Evolutionary conservation across 53 echinoderm and acorn worm genomes (phyloP), one percentile per base, ranked within the genome.

Genomic region (Antedon mediterranea): DNA sequence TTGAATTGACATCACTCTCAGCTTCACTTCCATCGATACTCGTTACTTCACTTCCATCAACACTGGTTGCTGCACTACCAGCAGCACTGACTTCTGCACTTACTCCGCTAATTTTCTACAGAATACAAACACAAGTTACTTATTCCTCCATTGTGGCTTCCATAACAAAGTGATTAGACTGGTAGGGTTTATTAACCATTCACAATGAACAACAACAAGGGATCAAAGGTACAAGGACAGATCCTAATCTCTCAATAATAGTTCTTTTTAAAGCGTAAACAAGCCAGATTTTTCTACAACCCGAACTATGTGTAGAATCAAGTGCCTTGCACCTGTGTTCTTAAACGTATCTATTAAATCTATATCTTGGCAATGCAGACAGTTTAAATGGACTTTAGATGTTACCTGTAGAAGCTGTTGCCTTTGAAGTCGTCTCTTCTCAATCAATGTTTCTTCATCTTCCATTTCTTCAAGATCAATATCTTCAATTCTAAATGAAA

Each of bases 381-480:
- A n/a, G n/a, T 11, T 37, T 37, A 11, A 37, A 6, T 37, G 4
- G 11, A 37, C 37, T 37, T 37, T n/a, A 29, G n/a, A n/a, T n/a
- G n/a, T n/a, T 77, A 91, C 94, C 89, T 92, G 80, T 72, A 97
- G 74, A 4, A 97, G 85, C 33, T 89, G 89, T 73, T 88, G 86
- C 28, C 97, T 87, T 81, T 97, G 89, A 83, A 84, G 83, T 32
- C 97, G 85, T 75, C 97, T 75, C 43, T 85, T 80, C 43, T 92
- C 92, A 80, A 97, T 97, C 9, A 97, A 72, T 0, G 92, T 75
- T 72, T 89, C 85, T 76, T 92, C 93, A 87, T 97, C 97, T 82
- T 97, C 97, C 43, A 92, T 92, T 13, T 92, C 91, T 43, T 90
- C 88, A 28, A 92, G 34, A 74, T 97, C 97, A 79, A 89, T 78